Evolutionary conservation across 2,797 vertebrate species (phyloP).

Genomic region (Chelidonichthys spinosus): DNA sequence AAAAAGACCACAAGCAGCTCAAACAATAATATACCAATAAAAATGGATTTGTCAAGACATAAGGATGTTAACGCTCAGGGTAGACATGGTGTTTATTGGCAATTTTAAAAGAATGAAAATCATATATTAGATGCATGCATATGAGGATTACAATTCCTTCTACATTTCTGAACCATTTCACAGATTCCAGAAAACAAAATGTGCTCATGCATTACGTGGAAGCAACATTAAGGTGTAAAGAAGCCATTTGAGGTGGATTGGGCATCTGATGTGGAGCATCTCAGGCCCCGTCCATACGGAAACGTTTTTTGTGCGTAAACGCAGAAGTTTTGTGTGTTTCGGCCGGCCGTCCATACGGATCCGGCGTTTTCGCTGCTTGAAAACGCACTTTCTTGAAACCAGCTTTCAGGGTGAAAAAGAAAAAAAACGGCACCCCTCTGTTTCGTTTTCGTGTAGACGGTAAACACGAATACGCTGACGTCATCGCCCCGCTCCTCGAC

Average conservation of each 20-base stretch:
- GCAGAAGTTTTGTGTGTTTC: no score
- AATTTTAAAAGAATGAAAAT: neutral
- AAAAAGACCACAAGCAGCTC: conserved; percentile 4
- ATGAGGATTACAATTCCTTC: neutral
- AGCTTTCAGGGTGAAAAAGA: no score
- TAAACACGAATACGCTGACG: no score
- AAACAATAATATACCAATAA: conserved; percentile 6
- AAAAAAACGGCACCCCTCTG: no score
- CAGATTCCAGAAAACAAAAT: neutral
- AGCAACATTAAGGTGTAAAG: neutral
- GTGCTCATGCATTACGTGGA: neutral
- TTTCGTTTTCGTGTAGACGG: no score
- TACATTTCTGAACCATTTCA: neutral
- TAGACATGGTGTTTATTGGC: neutral
- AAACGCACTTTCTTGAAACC: no score
- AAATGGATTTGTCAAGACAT: conserved; percentile 12
- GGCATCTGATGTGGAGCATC: neutral
- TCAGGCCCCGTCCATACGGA: no score
- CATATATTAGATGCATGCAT: no score
- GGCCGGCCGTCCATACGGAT: no score
- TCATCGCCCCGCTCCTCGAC: no score
- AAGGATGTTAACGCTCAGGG: neutral
- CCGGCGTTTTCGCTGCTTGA: no score
- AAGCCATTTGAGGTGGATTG: neutral
- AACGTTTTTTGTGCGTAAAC: no score